A percentile compares a stretch with the other conserved stretches of the same genome.
Conservation (phyloP, 2,888 invertebrate genomes). For the Tetragonisca angustula region DNA sequence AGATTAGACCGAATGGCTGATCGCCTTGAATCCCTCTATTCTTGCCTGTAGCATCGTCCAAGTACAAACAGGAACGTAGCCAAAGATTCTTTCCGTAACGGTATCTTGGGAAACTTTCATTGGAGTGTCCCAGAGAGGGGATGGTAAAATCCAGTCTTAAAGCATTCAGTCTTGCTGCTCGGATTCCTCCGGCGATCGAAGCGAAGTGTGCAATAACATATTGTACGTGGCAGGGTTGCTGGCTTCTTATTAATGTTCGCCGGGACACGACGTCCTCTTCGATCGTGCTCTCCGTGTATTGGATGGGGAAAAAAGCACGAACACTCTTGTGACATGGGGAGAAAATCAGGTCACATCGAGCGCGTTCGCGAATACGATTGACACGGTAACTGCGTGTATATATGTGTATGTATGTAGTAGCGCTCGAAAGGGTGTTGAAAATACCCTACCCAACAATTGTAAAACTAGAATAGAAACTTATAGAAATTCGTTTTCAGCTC, state of each 20-base stretch:
- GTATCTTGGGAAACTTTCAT: conserved; percentile 59
- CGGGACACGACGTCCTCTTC: neutral
- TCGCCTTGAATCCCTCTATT: conserved; percentile 15
- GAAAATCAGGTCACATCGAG: conserved; percentile 56
- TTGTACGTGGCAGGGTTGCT: conserved; percentile 24
- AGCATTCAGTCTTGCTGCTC: conserved; percentile 20
- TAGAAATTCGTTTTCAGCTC: neutral
- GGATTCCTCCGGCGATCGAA: conserved; percentile 32
- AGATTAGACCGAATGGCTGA: conserved; percentile 6
- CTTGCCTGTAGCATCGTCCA: neutral
- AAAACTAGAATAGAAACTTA: neutral
- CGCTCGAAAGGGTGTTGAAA: neutral
- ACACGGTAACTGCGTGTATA: neutral
- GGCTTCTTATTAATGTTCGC: neutral
- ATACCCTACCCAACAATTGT: no score
- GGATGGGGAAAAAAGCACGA: neutral
- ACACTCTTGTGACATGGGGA: conserved; percentile 21
- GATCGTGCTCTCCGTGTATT: neutral
- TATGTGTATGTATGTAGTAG: neutral
- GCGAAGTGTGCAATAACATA: conserved; percentile 28
- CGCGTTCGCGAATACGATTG: conserved; percentile 11
- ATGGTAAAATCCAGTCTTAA: conserved; percentile 25
- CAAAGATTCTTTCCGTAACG: conserved; percentile 55
- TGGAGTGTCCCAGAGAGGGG: conserved; percentile 31
- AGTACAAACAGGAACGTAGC: conserved; percentile 23